phyloP scores from a whole-genome alignment of 2,797 vertebrate species.

The Rhincodon typus region DNA sequence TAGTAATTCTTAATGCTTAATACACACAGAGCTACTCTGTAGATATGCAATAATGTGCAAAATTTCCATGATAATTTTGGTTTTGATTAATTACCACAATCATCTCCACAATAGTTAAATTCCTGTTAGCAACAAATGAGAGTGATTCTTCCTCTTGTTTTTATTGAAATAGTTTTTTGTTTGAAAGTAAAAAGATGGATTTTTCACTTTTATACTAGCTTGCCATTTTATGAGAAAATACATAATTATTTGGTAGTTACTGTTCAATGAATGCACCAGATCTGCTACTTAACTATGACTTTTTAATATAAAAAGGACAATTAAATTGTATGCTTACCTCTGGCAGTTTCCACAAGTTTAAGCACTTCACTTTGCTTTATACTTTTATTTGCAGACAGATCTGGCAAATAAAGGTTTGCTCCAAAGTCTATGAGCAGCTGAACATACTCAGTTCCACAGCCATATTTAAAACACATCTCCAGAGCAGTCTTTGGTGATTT shows the following conservation, averaged over 20 bases:
- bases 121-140: background rate
- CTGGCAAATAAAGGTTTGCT: slow-evolving; percentile 76
- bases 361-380: slow-evolving; percentile 63
- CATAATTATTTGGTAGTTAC: background rate
- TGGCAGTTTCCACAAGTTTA: slow-evolving; percentile 69
- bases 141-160: background rate
- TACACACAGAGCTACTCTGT: background rate
- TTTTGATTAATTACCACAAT: background rate
- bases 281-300: background rate
- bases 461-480: slow-evolving; percentile 78
- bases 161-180: too few relatives aligned
- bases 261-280: background rate
- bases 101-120: background rate
- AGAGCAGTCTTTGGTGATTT: slow-evolving; percentile 78
- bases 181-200: background rate
- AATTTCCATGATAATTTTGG: background rate
- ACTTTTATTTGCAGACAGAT: slow-evolving; percentile 51
- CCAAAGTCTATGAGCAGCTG: slow-evolving; percentile 88
- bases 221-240: background rate
- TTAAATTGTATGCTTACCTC: slow-evolving; percentile 60
- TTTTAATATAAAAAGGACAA: background rate
- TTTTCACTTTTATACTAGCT: background rate
- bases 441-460: slow-evolving; percentile 69
- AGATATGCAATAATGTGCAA: background rate
- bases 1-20: background rate